Evolutionary conservation across 1,140 invertebrate genomes (phyloP).

Genomic region (Penaeus chinensis): DNA sequence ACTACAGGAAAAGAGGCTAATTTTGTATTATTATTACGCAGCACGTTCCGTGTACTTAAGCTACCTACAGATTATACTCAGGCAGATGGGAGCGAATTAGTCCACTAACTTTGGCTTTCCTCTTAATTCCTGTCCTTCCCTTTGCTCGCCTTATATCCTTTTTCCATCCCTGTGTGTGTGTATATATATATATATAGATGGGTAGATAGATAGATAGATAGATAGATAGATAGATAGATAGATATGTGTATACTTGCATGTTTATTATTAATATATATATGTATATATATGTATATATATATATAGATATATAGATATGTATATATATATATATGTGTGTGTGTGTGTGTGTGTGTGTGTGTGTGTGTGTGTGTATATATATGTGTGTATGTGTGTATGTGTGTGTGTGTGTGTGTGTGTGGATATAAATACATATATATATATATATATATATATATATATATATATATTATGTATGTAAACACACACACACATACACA

Average conservation of each 20-base stretch:
- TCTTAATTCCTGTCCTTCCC: not conserved
- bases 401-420: not conserved
- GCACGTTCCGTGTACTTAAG: too few relatives aligned
- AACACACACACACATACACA: not conserved
- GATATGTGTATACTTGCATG: not conserved
- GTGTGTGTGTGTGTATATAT: not conserved
- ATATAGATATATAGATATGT: constrained; percentile 8
- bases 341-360: not conserved
- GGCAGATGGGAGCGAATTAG: too few relatives aligned
- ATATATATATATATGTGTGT: constrained; percentile 9
- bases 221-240: not conserved
- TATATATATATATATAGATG: not conserved
- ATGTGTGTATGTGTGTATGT: not conserved
- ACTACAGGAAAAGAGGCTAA: too few relatives aligned
- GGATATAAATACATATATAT: not conserved
- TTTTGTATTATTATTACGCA: too few relatives aligned
- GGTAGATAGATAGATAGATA: not conserved
- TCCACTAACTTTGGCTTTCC: not conserved
- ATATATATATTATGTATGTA: constrained; percentile 2
- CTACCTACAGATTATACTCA: too few relatives aligned
- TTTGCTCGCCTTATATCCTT: not conserved
- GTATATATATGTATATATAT: not conserved
- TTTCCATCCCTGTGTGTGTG: not conserved
- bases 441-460: constrained; percentile 19
- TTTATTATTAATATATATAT: constrained; percentile 22